These are phyloP conservation scores for Cololabis saira DNA, from an alignment of 2,113 vertebrate genomes.

Conservation along the genomic window DNA sequence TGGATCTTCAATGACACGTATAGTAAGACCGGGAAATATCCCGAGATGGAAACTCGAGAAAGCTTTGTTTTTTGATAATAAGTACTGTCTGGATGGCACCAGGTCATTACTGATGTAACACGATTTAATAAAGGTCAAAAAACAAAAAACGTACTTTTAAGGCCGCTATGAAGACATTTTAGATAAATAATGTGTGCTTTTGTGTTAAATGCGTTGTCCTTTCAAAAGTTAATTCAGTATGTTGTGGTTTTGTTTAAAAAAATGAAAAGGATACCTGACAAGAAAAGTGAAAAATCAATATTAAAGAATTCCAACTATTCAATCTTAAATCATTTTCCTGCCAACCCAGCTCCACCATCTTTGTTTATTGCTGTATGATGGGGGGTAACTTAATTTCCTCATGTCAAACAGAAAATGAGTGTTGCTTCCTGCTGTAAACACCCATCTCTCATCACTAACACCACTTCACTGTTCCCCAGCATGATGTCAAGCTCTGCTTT, in stretches of 20 bases:
- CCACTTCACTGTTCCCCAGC: constrained; percentile 27
- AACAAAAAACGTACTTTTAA: constrained; percentile 33
- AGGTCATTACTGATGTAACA: too few relatives aligned
- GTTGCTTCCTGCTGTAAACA: constrained; percentile 55
- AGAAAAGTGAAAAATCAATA: background rate
- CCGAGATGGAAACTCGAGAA: too few relatives aligned
- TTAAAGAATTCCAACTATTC: background rate
- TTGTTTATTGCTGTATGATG: background rate
- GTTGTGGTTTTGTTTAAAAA: background rate
- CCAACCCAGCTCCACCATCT: background rate
- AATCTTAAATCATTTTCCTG: constrained; percentile 13
- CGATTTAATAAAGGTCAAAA: constrained; percentile 32
- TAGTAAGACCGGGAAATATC: too few relatives aligned
- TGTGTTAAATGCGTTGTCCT: background rate
- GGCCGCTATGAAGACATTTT: constrained; percentile 25
- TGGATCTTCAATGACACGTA: too few relatives aligned
- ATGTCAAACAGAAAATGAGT: constrained; percentile 3
- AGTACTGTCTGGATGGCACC: too few relatives aligned
- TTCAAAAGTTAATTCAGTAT: background rate
- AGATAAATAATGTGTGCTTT: constrained; percentile 48
- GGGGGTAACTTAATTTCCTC: constrained; percentile 18
- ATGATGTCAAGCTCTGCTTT: constrained; percentile 44
- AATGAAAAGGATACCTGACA: too few relatives aligned
- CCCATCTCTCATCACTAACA: constrained; percentile 44
- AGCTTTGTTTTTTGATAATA: too few relatives aligned